Evolutionary conservation across 2,113 vertebrate species (phyloP), one percentile per base, ranked within the genome.

Genomic region (Zosterops japonicus): DNA sequence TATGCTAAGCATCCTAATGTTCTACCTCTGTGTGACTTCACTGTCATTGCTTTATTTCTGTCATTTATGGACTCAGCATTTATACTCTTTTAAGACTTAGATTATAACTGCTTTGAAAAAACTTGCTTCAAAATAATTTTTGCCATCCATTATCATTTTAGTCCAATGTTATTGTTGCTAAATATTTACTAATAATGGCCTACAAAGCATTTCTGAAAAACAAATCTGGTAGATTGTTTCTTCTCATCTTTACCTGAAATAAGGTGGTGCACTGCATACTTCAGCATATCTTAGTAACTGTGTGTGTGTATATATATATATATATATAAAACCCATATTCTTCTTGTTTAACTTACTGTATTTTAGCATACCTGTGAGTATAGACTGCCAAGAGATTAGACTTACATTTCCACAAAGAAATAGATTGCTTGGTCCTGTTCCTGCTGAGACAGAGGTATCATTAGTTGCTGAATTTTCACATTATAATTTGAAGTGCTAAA

Each of bases 181-280:
- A 71, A 27, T 55, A 36, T 68, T 87, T 89, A 39, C 27, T 56
- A 71, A 36, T 68, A 50, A 47, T 57, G 29, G 29, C 35, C 19
- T 68, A 25, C 29, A 84, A 87, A 79, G 21, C 21, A 60, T 56
- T 89, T 91, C 79, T 75, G 64, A 68, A 71, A 70, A 86, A 49
- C 9, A 42, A 23, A 57, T 41, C 31, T 65, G 42, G 10, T 56
- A 60, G 44, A n/a, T 53, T 19, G 11, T 83, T 85, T 29, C 8
- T 79, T 90, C 11, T 92, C 7, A 22, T 64, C 13, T 71, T 64
- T 33, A 35, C 36, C 7, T 90, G 35, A 77, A 88, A 28, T 52
- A 39, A 57, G 19, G 14, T 76, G 7, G 2, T 49, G 12, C 50
- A n/a, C 31, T 14, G 4, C 23, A 15, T 83, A 18, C 3, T 72